phyloP scores from a whole-genome alignment of 2,113 vertebrate genomes.

The Engraulis encrasicolus region DNA sequence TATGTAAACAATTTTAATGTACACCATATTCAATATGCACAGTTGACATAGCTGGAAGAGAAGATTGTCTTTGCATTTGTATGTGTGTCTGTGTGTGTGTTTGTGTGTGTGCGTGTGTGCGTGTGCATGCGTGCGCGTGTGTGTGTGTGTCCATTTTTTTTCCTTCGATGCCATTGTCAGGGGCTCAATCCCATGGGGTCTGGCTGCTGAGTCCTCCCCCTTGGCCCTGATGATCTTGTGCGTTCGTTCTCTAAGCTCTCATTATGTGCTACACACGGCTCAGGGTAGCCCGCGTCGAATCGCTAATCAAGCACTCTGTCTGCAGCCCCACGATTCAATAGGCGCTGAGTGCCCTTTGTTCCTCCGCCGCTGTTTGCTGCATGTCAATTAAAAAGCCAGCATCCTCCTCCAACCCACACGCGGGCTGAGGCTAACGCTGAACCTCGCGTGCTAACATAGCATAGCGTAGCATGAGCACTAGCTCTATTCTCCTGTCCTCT shows the following conservation, averaged over 20 bases:
- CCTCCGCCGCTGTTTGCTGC: constrained; percentile 67
- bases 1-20: constrained; percentile 18
- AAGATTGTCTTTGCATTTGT: not conserved
- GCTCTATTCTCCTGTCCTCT: constrained; percentile 14
- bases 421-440: not conserved
- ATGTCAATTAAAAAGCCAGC: constrained; percentile 70
- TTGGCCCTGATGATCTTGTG: constrained; percentile 63
- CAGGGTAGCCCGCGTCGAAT: constrained; percentile 72
- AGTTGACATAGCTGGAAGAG: constrained; percentile 13
- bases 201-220: constrained; percentile 35
- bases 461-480: not conserved
- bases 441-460: not conserved
- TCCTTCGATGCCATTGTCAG: constrained; percentile 50
- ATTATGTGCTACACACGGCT: constrained; percentile 74
- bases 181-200: constrained; percentile 62
- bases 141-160: constrained; percentile 19
- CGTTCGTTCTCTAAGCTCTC: constrained; percentile 70
- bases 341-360: constrained; percentile 73
- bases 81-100: too few relatives aligned
- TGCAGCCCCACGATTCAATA: constrained; percentile 67
- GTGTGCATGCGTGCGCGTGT: too few relatives aligned
- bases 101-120: too few relatives aligned
- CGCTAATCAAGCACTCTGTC: constrained; percentile 74
- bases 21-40: constrained; percentile 15
- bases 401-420: constrained; percentile 43